Evolutionary conservation across 1,140 invertebrate genomes (phyloP), one percentile per base, ranked within the genome.

Genomic region (Planococcus citri): DNA sequence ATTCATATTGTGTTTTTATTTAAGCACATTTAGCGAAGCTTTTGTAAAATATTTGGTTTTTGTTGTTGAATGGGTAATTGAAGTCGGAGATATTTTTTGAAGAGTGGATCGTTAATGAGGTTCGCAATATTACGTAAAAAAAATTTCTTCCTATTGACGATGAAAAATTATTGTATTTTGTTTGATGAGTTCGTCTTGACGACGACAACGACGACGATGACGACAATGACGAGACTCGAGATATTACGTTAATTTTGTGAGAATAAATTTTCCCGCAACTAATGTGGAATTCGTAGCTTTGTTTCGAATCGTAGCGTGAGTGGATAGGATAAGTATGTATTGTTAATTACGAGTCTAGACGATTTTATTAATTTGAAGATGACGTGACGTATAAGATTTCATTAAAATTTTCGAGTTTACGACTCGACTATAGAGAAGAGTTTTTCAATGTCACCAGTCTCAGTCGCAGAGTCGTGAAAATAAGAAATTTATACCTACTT

Each of bases 1-100:
- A 64, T 64, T 64, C 60, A 25, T 64, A 64, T 64, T 25, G 10
- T 64, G 21, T 64, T 51, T 51, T 51, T 51, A 51, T 51, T 51
- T 51, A 51, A 51, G 41, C 41, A 51, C 41, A 17, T 51, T 51
- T 51, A 17, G 17, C 12, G 12, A 51, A 51, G 3, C 41, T 51
- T 17, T 51, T 17, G 41, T 20, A 6, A 51, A 51, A 37, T 37
- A 37, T n/a, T 51, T 51, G 41, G 41, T 51, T 51, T 51, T n/a
- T 51, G 41, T 51, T 51, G 17, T 37, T n/a, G 29, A 33, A 33
- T 3, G 12, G 29, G 29, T 33, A 33, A 33, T 33, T 33, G n/a
- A 33, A 3, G 29, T 33, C 3, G 29, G 29, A 33, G 12, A 33
- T 33, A n/a, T n/a, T n/a, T n/a, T n/a, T 33, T 33, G 4, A 33